A percentile compares a stretch with the other conserved stretches of the same genome.
Evolutionary conservation across 2,113 vertebrate genomes (phyloP).

Genomic region (Scopus umbretta): DNA sequence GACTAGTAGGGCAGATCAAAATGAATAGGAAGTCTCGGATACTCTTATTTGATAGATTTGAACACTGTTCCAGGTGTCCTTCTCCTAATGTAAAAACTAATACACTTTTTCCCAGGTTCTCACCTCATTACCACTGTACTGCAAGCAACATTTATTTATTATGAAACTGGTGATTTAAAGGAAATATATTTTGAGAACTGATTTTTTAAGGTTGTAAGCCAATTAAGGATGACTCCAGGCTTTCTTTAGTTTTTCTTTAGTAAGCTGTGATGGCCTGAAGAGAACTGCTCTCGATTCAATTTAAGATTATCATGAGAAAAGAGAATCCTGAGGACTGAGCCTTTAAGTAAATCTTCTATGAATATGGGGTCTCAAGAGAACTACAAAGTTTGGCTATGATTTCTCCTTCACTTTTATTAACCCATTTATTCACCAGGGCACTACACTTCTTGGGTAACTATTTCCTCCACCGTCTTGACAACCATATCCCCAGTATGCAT

Average conservation of each 20-base stretch:
- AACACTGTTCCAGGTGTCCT: neutral
- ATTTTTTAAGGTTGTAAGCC: neutral
- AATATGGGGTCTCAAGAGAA: neutral
- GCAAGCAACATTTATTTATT: neutral
- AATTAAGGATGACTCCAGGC: neutral
- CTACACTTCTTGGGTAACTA: neutral
- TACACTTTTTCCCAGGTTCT: neutral
- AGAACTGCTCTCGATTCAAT: neutral
- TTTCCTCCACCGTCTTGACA: neutral
- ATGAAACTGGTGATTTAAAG: neutral
- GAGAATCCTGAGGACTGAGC: neutral
- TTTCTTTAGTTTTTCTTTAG: neutral
- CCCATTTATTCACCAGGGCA: neutral
- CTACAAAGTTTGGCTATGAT: neutral
- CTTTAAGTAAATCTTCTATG: neutral
- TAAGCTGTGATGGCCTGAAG: neutral
- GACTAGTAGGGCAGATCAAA: neutral
- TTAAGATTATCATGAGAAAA: neutral
- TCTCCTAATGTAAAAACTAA: neutral
- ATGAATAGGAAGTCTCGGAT: neutral
- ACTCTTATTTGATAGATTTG: neutral
- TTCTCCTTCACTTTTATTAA: neutral
- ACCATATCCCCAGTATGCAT: neutral
- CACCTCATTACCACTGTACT: neutral
- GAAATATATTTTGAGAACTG: neutral